A percentile compares a stretch with the other conserved stretches of the same genome.
These are phyloP conservation scores for Phylloscopus trochiloides DNA, from an alignment of 2,113 vertebrate species.

Conservation along the genomic window DNA sequence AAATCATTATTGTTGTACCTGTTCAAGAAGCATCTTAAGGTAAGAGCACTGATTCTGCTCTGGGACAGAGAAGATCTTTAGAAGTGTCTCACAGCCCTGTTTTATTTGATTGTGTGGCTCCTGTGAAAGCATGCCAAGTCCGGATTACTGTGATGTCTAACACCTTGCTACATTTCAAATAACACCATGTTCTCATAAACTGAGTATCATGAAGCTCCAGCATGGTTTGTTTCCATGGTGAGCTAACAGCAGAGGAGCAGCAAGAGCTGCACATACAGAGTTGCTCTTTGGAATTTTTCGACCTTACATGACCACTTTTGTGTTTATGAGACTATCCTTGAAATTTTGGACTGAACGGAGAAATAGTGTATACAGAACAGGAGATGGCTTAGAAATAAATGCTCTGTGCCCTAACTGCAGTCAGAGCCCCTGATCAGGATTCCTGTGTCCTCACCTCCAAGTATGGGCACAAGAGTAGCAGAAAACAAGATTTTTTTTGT, in stretches of 20 bases:
- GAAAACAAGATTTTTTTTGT: background rate
- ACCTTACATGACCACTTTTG: background rate
- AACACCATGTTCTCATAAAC: slow-evolving; percentile 58
- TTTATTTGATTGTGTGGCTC: background rate
- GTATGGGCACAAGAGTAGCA: background rate
- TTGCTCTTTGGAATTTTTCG: background rate
- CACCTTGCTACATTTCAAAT: slow-evolving; percentile 52
- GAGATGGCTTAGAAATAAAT: background rate
- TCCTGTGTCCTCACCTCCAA: background rate
- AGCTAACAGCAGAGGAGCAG: slow-evolving; percentile 18
- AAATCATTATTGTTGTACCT: background rate
- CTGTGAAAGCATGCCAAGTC: slow-evolving; percentile 31
- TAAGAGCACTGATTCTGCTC: background rate
- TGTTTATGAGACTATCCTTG: slow-evolving; percentile 1
- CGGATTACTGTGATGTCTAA: slow-evolving; percentile 18
- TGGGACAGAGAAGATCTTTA: background rate
- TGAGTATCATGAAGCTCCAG: background rate
- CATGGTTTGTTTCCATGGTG: slow-evolving; percentile 47
- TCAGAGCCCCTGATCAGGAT: background rate
- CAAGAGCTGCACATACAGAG: background rate
- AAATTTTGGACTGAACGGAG: background rate
- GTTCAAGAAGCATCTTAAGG: background rate
- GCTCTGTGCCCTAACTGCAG: background rate
- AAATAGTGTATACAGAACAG: background rate
- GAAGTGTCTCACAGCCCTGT: background rate